Evolutionary conservation across 2,797 vertebrate species (phyloP), one percentile per base, ranked within the genome.

Genomic region (Psittacula echo): DNA sequence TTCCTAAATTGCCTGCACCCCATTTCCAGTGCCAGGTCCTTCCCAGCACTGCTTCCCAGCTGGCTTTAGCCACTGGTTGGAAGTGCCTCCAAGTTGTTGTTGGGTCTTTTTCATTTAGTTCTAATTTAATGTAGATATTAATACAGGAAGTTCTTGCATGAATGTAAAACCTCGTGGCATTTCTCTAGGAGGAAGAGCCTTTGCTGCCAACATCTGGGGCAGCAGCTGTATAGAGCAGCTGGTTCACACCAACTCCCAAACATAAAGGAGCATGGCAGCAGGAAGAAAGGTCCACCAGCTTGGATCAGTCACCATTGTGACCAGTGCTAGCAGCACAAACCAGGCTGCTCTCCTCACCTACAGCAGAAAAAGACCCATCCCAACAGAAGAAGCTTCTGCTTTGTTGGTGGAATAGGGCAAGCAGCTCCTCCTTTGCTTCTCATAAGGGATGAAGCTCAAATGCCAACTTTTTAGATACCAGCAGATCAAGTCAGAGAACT

Each of bases 191-290:
- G 56, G 37, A 30, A 78, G 23, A 71, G 47, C 26, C 42, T 73
- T 58, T 64, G 62, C 50, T 89, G 87, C 42, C 72, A 93, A 56
- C 70, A 78, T 92, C 78, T 85, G 88, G 94, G 51, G 32, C 72
- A 90, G 53, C 73, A 96, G 74, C 60, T 92, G 76, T 22, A 45
- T 45, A 21, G 45, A 88, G 56, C 76, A 96, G 74, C 60, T 92
- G 79, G 56, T 65, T n/a, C 45, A 73, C 47, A 94, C 7, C 90
- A 90, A 86, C 32, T 67, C 76, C 73, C 85, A 91, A 87, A 34
- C 60, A 11, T 1, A 76, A 32, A 56, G 50, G 34, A 68, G 23
- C 6, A 42, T 0, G 2, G 65, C 24, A 77, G 50, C 2, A 1
- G 50, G 15, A 48, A 17, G 18, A 56, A 54, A 88, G 34, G 64